phyloP scores from a whole-genome alignment of 2,888 invertebrate genomes.

The Eupithecia dodoneata region DNA sequence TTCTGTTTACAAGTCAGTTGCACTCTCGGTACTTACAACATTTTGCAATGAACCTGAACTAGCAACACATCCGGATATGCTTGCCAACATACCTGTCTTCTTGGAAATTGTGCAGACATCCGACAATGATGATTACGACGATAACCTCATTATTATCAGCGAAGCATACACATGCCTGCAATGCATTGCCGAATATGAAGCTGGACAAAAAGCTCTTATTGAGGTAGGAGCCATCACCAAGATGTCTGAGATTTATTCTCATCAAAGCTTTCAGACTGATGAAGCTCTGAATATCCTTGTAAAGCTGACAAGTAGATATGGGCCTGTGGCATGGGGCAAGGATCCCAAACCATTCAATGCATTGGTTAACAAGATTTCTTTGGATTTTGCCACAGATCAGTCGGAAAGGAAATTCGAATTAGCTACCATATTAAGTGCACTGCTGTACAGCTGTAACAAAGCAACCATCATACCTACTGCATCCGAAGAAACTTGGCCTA shows the following conservation, averaged over 20 bases:
- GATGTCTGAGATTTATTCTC: conserved; percentile 93
- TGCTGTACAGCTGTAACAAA: conserved; percentile 89
- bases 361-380: conserved; percentile 91
- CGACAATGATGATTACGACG: conserved; percentile 93
- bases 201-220: conserved; percentile 91
- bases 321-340: conserved; percentile 89
- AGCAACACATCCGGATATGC: conserved; percentile 92
- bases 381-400: conserved; percentile 95
- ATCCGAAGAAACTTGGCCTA: conserved; percentile 91
- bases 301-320: conserved; percentile 88
- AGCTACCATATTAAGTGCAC: conserved; percentile 90
- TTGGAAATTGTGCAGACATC: conserved; percentile 93
- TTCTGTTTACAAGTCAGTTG: conserved; percentile 95
- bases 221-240: conserved; percentile 91
- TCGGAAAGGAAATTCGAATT: conserved; percentile 95
- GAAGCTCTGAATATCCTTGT: conserved; percentile 93
- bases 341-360: conserved; percentile 92
- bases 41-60: conserved; percentile 93
- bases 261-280: conserved; percentile 95
- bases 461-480: conserved; percentile 86
- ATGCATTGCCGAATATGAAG: conserved; percentile 90
- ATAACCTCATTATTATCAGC: conserved; percentile 93
- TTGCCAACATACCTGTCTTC: conserved; percentile 92
- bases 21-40: conserved; percentile 93
- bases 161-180: conserved; percentile 94